Evolutionary conservation across 2,888 invertebrate genomes (phyloP).

Genomic region (Julus scanicus): DNA sequence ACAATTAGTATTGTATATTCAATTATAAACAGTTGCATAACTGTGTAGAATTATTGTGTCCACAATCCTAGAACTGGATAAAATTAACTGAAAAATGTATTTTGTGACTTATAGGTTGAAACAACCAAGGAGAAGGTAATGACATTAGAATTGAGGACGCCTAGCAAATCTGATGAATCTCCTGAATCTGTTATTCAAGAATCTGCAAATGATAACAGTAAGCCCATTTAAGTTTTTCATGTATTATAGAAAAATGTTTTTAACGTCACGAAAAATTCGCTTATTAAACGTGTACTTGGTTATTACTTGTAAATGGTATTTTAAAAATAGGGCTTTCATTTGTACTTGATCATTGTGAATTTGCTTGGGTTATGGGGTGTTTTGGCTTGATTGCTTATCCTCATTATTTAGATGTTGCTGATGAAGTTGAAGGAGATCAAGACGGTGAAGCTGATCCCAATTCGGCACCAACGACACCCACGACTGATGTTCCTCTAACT

Average conservation of each 20-base stretch:
- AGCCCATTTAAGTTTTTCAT: background rate
- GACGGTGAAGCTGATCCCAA: constrained; percentile 44
- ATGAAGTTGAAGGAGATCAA: constrained; percentile 38
- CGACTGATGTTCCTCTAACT: constrained; percentile 65
- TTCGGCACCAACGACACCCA: constrained; percentile 62
- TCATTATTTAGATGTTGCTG: background rate
- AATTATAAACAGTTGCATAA: too few species aligned
- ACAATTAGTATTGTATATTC: background rate
- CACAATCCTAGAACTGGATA: too few species aligned
- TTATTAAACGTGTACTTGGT: background rate
- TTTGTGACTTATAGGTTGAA: constrained; percentile 76
- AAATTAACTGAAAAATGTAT: background rate
- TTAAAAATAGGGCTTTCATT: background rate
- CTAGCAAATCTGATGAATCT: constrained; percentile 41
- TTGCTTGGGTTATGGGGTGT: background rate
- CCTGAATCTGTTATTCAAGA: background rate
- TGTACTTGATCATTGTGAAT: background rate
- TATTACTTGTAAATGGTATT: background rate
- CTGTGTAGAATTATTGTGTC: too few species aligned
- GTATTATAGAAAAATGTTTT: background rate
- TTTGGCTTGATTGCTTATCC: background rate
- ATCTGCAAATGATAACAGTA: constrained; percentile 40
- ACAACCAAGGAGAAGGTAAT: constrained; percentile 91
- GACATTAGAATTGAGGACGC: constrained; percentile 78
- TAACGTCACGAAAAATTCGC: background rate